Evolutionary conservation across 2,797 vertebrate species (phyloP), one percentile per base, ranked within the genome.

Genomic region (Rhyacichthys aspro): DNA sequence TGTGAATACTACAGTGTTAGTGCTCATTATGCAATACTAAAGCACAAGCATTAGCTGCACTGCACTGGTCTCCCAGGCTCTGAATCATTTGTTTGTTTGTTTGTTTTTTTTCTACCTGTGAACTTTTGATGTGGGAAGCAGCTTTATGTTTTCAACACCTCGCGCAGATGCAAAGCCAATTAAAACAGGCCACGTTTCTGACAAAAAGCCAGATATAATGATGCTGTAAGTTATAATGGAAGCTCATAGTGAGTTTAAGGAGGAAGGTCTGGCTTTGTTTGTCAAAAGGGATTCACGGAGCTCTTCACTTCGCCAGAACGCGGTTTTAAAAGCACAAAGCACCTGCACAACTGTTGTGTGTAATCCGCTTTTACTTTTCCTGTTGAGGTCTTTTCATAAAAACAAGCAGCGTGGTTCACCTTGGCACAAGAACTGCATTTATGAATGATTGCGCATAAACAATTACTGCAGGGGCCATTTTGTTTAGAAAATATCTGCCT

Each of bases 81-180:
- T 47, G 45, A 33, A 55, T 45, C 23, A 36, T 64, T 67, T 67
- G 48, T 42, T 38, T 28, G 23, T 28, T 28, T 28, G 7, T 11
- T 17, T 3, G 7, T 56, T 59, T 50, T 12, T 46, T 49, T 50
- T 28, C 33, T 42, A 55, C 42, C 44, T 6, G 0, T 52, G 69
- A 74, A 60, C 65, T 77, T 71, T 70, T 41, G 34, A 28, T 52
- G 43, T 65, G 56, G 57, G 15, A 63, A 61, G 28, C 37, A 14
- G 11, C 23, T 2, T 49, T 59, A 59, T 0, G 10, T 63, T 74
- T 42, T 15, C 41, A 60, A 55, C 55, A 23, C 12, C 17, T 43
- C 41, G 1, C 43, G 52, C 36, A 12, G 37, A 50, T 42, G 48
- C 36, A 63, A 63, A 74, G 9, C 4, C 1, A 6, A 55, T 52